These are phyloP conservation scores for Apostichopus leukothele DNA, from an alignment of 53 echinoderm and acorn worm genomes.

Conservation along the genomic window DNA sequence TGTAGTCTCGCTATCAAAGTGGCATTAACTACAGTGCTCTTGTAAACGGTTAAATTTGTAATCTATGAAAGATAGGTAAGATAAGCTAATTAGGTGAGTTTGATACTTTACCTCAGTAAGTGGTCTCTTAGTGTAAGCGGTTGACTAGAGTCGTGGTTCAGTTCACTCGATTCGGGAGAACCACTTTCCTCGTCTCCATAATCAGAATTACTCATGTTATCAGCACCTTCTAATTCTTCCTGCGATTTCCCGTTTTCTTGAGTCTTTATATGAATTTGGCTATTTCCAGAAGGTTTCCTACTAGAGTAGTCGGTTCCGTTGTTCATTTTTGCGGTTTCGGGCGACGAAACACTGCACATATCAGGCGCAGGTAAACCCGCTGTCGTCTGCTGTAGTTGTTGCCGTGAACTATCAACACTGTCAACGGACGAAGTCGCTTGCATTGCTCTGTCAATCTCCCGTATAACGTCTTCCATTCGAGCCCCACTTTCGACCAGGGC, in stretches of 20 bases:
- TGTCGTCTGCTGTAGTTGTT: constrained; percentile 21
- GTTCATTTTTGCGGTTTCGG: constrained; percentile 49
- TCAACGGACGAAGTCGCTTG: constrained; percentile 16
- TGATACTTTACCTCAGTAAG: constrained; percentile 63
- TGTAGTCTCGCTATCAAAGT: background rate
- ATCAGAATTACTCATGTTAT: constrained; percentile 53
- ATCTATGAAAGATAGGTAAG: constrained; percentile 30
- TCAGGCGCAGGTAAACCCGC: constrained; percentile 37
- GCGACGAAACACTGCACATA: constrained; percentile 36
- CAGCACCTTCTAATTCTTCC: constrained; percentile 30
- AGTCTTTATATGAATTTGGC: constrained; percentile 16
- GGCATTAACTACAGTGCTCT: background rate
- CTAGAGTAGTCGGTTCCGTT: constrained; percentile 11
- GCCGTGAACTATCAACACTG: background rate
- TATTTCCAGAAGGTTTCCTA: constrained; percentile 3
- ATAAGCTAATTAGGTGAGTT: constrained; percentile 22
- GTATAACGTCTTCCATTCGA: constrained; percentile 64
- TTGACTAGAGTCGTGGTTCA: constrained; percentile 44
- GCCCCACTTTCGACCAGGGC: constrained; percentile 75
- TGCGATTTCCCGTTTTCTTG: constrained; percentile 26
- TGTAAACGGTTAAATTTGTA: constrained; percentile 16
- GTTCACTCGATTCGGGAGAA: constrained; percentile 42
- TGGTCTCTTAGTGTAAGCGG: constrained; percentile 67
- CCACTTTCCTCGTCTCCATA: constrained; percentile 57
- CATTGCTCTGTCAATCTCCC: constrained; percentile 60